Conservation (phyloP, 2,113 vertebrate genomes). For the Ictalurus punctatus region DNA sequence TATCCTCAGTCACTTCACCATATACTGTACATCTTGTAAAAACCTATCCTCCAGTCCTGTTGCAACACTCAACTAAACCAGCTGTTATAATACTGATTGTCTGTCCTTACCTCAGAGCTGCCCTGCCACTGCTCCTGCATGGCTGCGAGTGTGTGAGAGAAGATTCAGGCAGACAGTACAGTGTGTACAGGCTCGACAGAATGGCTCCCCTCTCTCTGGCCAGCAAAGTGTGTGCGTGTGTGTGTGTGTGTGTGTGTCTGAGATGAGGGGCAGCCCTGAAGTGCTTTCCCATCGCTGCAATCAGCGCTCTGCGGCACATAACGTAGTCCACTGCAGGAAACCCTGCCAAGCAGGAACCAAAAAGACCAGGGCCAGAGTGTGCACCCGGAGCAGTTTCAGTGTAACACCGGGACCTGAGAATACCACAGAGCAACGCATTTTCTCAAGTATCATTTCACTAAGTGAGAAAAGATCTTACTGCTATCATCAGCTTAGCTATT, state of each 20-base stretch:
- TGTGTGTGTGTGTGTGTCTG: constrained; percentile 45
- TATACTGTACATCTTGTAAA: not conserved
- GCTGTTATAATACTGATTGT: constrained; percentile 13
- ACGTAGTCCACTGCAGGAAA: constrained; percentile 59
- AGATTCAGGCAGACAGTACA: constrained; percentile 18
- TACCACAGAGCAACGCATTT: not conserved
- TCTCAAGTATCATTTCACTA: not conserved
- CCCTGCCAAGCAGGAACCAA: constrained; percentile 67
- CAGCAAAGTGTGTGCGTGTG: constrained; percentile 44
- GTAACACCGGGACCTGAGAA: constrained; percentile 29
- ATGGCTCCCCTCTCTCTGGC: constrained; percentile 47
- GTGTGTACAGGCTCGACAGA: constrained; percentile 34
- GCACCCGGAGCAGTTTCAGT: constrained; percentile 30
- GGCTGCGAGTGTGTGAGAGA: constrained; percentile 42
- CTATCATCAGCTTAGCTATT: not conserved
- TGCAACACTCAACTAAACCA: constrained; percentile 13
- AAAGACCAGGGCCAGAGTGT: constrained; percentile 1
- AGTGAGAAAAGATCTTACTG: not conserved
- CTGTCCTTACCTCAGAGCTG: constrained; percentile 67
- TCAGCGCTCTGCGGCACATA: constrained; percentile 70
- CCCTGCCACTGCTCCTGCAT: constrained; percentile 68
- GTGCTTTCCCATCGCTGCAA: constrained; percentile 73
- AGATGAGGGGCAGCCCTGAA: constrained; percentile 71
- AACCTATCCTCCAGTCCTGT: not conserved
- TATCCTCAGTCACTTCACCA: not conserved